These are phyloP conservation scores for Sebastes hopkinsi DNA, from an alignment of 2,797 vertebrate genomes.

Conservation along the genomic window DNA sequence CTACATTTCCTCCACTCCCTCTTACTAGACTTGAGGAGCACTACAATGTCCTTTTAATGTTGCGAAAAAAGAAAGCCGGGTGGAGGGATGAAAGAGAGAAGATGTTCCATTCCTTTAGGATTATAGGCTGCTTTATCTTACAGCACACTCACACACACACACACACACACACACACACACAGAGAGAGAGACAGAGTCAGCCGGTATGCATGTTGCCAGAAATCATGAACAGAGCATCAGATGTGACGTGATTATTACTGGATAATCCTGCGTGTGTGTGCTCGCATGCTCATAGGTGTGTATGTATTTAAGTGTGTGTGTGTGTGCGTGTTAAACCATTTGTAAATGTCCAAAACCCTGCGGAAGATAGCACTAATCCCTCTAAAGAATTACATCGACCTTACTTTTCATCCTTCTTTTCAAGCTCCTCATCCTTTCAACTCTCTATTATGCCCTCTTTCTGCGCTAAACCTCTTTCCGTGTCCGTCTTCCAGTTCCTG, in stretches of 20 bases:
- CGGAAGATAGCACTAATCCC: slow-evolving; percentile 59
- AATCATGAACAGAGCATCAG: slow-evolving; percentile 56
- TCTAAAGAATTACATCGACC: slow-evolving; percentile 52
- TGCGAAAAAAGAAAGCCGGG: slow-evolving; percentile 20
- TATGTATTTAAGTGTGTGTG: background rate
- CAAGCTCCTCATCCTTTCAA: slow-evolving; percentile 42
- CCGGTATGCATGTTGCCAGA: slow-evolving; percentile 40
- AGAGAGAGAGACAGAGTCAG: background rate
- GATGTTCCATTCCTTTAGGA: slow-evolving; percentile 57
- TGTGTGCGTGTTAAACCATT: slow-evolving; percentile 33
- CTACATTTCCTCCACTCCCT: background rate
- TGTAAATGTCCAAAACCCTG: slow-evolving; percentile 48
- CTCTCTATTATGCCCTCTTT: slow-evolving; percentile 34
- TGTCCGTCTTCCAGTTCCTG: slow-evolving; percentile 42
- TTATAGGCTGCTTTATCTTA: slow-evolving; percentile 49
- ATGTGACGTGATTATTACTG: slow-evolving; percentile 63
- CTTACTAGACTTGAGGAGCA: slow-evolving; percentile 10
- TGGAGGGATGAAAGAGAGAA: slow-evolving; percentile 47
- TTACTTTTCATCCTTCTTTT: slow-evolving; percentile 46
- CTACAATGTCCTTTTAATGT: slow-evolving; percentile 55
- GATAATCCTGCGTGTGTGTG: slow-evolving; percentile 56
- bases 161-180: background rate
- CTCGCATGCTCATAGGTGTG: slow-evolving; percentile 21
- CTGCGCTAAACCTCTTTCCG: slow-evolving; percentile 35
- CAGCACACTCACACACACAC: background rate